Base-by-base conservation (phyloP, 1,140 invertebrate species). In the Cylas formicarius region DNA sequence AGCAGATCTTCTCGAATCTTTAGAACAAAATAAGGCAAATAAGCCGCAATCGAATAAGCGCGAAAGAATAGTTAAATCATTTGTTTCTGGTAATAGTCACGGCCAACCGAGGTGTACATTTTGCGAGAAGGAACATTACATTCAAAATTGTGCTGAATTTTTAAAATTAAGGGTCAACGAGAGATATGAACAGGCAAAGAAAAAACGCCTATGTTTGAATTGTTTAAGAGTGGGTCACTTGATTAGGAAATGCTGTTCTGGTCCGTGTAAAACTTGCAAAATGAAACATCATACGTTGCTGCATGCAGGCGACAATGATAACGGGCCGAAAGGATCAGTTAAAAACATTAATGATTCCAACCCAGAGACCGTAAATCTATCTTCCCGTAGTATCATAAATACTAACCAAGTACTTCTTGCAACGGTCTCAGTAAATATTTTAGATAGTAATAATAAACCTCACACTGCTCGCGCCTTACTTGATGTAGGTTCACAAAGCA, bases 221-320 rank as follows among this genome's bases (percentile, higher is more conserved):
- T 44, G 41, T 24, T 23, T 44, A 21, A 36, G 18, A 11, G 10
- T 13, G 2, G 32, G 32, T 40, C 41, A 44, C 26, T 23, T 31
- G 7, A 18, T 10, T 21, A 35, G 4, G 11, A 4, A 33, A 11
- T 44, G 41, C 19, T 29, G 17, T 13, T 38, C 24, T 2, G 4
- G 7, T 8, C 7, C 18, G 1, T 44, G 41, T 20, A 44, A 35
- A 20, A 44, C 8, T 14, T 44, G 41, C 18, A 36, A 19, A 3
- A 14, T 9, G 10, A 35, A 23, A 11, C 41, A 44, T 14, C 2
- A 44, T 17, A 44, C 41, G 13, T 17, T 44, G 2, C 17, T 44
- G 17, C 41, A 44, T 23, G 11, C 36, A 23, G 21, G 36, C 17
- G 13, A 11, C 4, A 36, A 10, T 35, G n/a, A n/a, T n/a, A n/a